Base-by-base conservation (phyloP, 1,140 invertebrate species). In the Achatina immaculata region DNA sequence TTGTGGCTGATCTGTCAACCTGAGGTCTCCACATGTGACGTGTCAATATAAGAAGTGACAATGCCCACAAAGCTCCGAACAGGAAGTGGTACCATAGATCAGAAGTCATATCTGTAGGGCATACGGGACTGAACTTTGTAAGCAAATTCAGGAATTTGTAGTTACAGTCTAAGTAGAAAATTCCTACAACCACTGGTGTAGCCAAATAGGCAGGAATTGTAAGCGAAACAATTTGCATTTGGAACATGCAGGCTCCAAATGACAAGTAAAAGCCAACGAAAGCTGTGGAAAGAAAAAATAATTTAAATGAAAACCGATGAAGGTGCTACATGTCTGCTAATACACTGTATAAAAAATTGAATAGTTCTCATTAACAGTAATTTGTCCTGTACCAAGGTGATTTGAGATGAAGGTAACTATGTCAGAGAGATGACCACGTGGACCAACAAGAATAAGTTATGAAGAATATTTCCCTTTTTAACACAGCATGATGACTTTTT, bases 21-120 rank as follows among this genome's bases (percentile, higher is more conserved):
- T 98, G 98, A 0, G 98, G 97, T 6, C 95, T 97, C 97, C 97
- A 99, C 71, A 99, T 97, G 88, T 99, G 97, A 65, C 99, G 92
- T 0, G 96, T 96, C 24, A 99, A 95, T 97, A 97, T 98, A 0
- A 96, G 96, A 90, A 98, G 96, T 0, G 96, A 97, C 0, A 98
- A 91, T 40, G 71, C 83, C 28, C 98, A 91, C 0, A 72, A 3
- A 11, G 58, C 38, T 3, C 77, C 81, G 19, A 81, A 42, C 28
- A 81, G 55, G 42, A 78, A 34, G 65, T 85, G 80, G 21, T 69
- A 81, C 81, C 78, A 81, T n/a, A 31, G n/a, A 31, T 62, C 58
- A 31, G 1, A 6, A 28, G 6, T 62, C 58, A 62, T 31, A 62
- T 62, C 58, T 31, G 28, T 19, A 2, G 16, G 58, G 16, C 58